phyloP scores from a whole-genome alignment of 2,888 invertebrate species.

The Agrotis puta region DNA sequence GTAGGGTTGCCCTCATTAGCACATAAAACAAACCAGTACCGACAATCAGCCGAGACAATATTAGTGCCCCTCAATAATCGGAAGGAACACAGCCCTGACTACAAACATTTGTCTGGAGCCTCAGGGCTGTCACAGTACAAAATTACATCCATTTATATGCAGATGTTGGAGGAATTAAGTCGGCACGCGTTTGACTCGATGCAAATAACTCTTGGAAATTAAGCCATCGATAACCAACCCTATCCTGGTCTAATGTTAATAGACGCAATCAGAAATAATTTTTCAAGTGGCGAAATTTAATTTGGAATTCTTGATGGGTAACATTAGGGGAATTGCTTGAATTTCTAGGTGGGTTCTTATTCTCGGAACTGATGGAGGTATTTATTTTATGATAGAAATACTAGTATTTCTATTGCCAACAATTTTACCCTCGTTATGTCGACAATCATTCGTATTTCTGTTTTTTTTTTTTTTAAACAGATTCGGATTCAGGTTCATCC shows the following conservation, averaged over 20 bases:
- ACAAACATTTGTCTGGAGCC: conserved; percentile 85
- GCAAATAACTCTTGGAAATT: conserved; percentile 88
- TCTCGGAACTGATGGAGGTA: conserved; percentile 34
- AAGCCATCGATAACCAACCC: conserved; percentile 85
- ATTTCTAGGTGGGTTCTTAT: conserved; percentile 42
- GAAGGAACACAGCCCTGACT: conserved; percentile 71
- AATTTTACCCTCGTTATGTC: too few relatives aligned
- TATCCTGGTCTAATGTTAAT: conserved; percentile 65
- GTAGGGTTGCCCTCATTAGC: conserved; percentile 75
- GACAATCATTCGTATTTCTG: too few relatives aligned
- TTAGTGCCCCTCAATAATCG: conserved; percentile 62
- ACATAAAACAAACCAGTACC: conserved; percentile 72
- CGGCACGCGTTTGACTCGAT: conserved; percentile 80
- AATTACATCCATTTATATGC: conserved; percentile 90
- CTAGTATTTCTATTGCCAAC: not conserved
- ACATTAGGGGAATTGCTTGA: conserved; percentile 52
- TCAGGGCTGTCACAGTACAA: conserved; percentile 85
- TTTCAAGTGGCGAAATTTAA: conserved; percentile 68
- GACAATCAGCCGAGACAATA: conserved; percentile 65
- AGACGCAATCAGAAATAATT: conserved; percentile 67
- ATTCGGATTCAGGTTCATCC: too few relatives aligned
- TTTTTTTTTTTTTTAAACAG: too few relatives aligned
- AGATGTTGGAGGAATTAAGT: conserved; percentile 82
- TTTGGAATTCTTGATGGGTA: conserved; percentile 59
- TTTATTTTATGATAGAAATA: conserved; percentile 11